A percentile compares a stretch with the other conserved stretches of the same genome.
Conservation (phyloP, 2,888 invertebrate species). For the Nineta flava region DNA sequence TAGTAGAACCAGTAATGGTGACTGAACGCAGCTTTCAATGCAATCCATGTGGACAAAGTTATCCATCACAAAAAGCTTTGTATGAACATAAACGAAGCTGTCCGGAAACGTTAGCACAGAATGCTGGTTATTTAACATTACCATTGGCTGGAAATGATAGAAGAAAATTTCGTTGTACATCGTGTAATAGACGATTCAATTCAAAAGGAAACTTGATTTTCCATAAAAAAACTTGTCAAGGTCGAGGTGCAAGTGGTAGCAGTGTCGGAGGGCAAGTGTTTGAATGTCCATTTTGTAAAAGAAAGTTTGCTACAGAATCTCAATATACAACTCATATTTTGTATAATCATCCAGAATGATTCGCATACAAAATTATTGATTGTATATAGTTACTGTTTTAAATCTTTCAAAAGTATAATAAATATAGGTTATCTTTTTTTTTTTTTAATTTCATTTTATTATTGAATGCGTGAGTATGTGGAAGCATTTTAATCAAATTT, state of each 20-base stretch:
- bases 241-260: no score
- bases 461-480: no score
- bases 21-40: background rate
- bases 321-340: constrained; percentile 30
- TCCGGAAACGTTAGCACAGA: background rate
- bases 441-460: background rate
- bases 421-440: background rate
- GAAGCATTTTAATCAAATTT: no score
- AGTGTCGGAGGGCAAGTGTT: constrained; percentile 16
- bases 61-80: constrained; percentile 3
- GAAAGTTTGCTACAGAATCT: constrained; percentile 27
- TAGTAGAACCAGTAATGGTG: background rate
- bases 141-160: background rate
- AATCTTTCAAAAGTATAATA: background rate
- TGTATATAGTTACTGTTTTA: background rate
- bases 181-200: constrained; percentile 26
- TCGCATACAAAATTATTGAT: background rate
- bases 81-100: constrained; percentile 5
- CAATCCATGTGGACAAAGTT: constrained; percentile 4
- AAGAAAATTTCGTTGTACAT: constrained; percentile 25
- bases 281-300: constrained; percentile 30
- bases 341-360: constrained; percentile 28
- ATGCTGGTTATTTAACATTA: background rate
- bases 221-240: constrained; percentile 26
- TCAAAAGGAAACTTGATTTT: constrained; percentile 29